Base-by-base conservation (phyloP, 2,888 invertebrate genomes). In the Sinodicranocentrus sp. region DNA sequence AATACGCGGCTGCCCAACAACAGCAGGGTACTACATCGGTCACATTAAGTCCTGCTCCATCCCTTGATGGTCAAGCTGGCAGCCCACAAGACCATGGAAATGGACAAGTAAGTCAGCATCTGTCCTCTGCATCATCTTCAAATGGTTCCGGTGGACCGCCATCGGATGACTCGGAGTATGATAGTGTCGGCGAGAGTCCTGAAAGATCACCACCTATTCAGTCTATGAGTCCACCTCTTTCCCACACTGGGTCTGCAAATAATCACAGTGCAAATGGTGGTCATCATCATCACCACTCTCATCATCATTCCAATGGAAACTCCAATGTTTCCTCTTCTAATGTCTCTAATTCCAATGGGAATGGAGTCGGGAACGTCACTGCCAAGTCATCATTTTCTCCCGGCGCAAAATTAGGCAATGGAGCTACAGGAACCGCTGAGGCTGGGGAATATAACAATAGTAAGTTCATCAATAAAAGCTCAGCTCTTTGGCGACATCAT, bases 11-110 rank as follows among this genome's bases (percentile, higher is more conserved):
- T 70, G 82, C 89, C 59, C 85, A 86, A 68, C 87, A 86, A 75
- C 86, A 86, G 78, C 88, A 89, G 73, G 88, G 87, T 44, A 88
- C 88, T 25, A 88, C 88, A 1, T 97, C 97, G 72, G 97, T 97
- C 48, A 97, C 97, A 28, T 92, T 97, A 89, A 96, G 96, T 90
- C 97, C 97, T 78, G 96, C 97, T 23, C 97, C 97, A 5, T 96
- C 96, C 48, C 94, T 96, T 21, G 96, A 96, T 90, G 96, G 96
- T 89, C 94, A 95, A 90, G 95, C 95, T 63, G 95, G 96, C 72
- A 96, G 96, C 89, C 96, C 96, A 3, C 95, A 86, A 59, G 89
- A 96, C 89, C 94, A 95, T 89, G 87, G 86, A 19, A 84, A 73
- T 44, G 84, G 85, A 5, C 85, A 86, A 75, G 85, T 86, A 39